These are phyloP conservation scores for Cremastinae sp. DNA, from an alignment of 2,888 invertebrate species.

Conservation along the genomic window DNA sequence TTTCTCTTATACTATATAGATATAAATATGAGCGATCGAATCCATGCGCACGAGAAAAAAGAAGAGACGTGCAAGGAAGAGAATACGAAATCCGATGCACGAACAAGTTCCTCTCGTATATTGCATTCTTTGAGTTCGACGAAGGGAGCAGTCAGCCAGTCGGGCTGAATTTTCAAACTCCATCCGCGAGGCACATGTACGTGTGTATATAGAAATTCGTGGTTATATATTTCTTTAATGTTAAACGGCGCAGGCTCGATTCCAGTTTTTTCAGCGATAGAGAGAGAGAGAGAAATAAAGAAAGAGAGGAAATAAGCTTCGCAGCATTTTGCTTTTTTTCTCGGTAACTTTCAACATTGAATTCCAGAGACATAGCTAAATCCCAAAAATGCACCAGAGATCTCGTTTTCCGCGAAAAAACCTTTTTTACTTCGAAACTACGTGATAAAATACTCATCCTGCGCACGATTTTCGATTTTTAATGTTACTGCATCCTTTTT, in stretches of 20 bases:
- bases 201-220: conserved; percentile 11
- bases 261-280: conserved; percentile 53
- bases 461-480: background rate
- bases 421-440: background rate
- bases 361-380: conserved; percentile 48
- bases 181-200: conserved; percentile 16
- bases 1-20: background rate
- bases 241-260: conserved; percentile 38
- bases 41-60: conserved; percentile 8
- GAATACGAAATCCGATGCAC: conserved; percentile 64
- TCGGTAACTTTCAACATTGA: conserved; percentile 47
- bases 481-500: conserved; percentile 3
- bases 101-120: conserved; percentile 71
- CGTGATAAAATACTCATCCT: conserved; percentile 19
- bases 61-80: conserved; percentile 35
- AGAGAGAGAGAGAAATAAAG: conserved; percentile 3
- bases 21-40: conserved; percentile 3
- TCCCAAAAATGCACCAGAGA: conserved; percentile 39
- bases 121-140: conserved; percentile 70
- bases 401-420: conserved; percentile 7
- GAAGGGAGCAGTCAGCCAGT: conserved; percentile 36
- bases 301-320: conserved; percentile 28
- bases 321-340: conserved; percentile 31
- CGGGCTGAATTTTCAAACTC: conserved; percentile 31
- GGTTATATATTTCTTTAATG: conserved; percentile 16